Conservation (phyloP, 2,888 invertebrate species). For the Drosophila vallismaia region DNA sequence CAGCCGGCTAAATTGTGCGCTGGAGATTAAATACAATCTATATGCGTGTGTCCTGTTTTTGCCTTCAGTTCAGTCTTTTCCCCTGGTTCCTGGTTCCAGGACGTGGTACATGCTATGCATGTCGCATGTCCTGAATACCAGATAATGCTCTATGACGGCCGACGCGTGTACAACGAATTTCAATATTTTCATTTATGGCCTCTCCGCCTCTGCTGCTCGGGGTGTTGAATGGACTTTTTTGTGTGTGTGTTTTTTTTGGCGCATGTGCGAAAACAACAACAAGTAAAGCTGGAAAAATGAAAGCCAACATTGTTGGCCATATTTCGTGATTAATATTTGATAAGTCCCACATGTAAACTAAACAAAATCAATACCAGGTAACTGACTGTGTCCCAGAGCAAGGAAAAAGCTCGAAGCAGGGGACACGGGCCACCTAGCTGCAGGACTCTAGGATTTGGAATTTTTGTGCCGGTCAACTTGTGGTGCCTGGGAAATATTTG, state of each 20-base stretch:
- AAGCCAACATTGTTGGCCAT: slow-evolving; percentile 58
- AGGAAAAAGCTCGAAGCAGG: slow-evolving; percentile 1
- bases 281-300: slow-evolving; percentile 26
- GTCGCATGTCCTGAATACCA: slow-evolving; percentile 42
- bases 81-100: background rate
- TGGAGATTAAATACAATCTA: slow-evolving; percentile 32
- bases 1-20: slow-evolving; percentile 17
- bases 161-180: slow-evolving; percentile 31
- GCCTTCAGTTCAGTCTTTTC: background rate
- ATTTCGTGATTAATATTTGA: slow-evolving; percentile 71
- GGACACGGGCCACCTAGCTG: background rate
- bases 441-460: background rate
- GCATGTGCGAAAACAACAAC: slow-evolving; percentile 47
- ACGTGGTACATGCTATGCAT: slow-evolving; percentile 27
- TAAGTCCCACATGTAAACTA: slow-evolving; percentile 69
- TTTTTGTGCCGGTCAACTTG: slow-evolving; percentile 13
- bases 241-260: slow-evolving; percentile 19
- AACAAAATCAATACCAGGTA: slow-evolving; percentile 72
- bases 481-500: slow-evolving; percentile 38
- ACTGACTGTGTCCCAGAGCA: background rate
- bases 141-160: slow-evolving; percentile 37
- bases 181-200: slow-evolving; percentile 46
- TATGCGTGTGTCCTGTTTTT: slow-evolving; percentile 7
- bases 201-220: slow-evolving; percentile 16
- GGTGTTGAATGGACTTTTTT: slow-evolving; percentile 24